Percentiles rank a stretch among this genome's conserved stretches.
Conservation (phyloP, 2,113 vertebrate genomes). For the Ophiodon elongatus region DNA sequence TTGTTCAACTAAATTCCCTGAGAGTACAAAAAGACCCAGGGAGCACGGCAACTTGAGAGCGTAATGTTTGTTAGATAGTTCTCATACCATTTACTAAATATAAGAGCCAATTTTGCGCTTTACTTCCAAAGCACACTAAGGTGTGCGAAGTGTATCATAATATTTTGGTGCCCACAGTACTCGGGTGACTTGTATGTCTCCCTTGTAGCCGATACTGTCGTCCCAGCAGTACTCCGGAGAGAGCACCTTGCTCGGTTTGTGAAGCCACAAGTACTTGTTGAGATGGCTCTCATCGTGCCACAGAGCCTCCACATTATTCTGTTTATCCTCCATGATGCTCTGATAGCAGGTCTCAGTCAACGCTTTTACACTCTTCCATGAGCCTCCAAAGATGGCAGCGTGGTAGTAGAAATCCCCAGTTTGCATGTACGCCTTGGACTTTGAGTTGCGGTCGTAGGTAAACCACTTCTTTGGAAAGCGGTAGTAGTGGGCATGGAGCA, state of each 20-base stretch:
- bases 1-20: background rate
- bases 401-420: slow-evolving; percentile 86
- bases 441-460: slow-evolving; percentile 80
- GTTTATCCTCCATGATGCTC: slow-evolving; percentile 77
- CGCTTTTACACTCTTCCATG: slow-evolving; percentile 72
- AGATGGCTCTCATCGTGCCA: slow-evolving; percentile 90
- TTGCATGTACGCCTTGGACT: slow-evolving; percentile 78
- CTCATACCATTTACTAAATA: background rate
- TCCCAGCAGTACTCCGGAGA: slow-evolving; percentile 89
- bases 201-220: slow-evolving; percentile 43
- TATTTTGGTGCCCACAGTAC: slow-evolving; percentile 77
- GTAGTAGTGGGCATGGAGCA: slow-evolving; percentile 85
- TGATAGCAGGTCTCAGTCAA: slow-evolving; percentile 76
- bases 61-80: background rate
- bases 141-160: slow-evolving; percentile 59
- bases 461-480: slow-evolving; percentile 58
- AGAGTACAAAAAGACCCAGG: background rate
- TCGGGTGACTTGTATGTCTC: slow-evolving; percentile 62
- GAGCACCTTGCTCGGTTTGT: slow-evolving; percentile 84
- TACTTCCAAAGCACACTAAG: background rate
- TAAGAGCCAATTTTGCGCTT: too few species aligned
- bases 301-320: slow-evolving; percentile 80
- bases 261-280: slow-evolving; percentile 84
- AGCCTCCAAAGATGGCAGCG: slow-evolving; percentile 86
- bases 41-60: background rate